Percentiles rank a stretch among this genome's conserved stretches.
Conservation (phyloP, 2,113 vertebrate genomes). For the Thamnophis sirtalis region DNA sequence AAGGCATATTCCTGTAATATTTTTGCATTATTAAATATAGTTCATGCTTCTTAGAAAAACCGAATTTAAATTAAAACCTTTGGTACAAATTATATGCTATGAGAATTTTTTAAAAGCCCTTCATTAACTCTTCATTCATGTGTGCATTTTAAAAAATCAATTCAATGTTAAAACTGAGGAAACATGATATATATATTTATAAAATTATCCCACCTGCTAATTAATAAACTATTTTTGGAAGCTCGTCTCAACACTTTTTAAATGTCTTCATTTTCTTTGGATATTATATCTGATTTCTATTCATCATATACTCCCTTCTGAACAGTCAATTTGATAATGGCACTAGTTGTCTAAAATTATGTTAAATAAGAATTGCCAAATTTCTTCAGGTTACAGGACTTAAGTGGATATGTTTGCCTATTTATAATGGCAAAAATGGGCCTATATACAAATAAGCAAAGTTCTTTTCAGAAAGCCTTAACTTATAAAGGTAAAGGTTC, state of each 20-base stretch:
- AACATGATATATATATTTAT: neutral
- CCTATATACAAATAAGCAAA: neutral
- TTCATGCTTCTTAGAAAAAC: neutral
- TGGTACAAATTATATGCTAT: neutral
- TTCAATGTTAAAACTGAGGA: neutral
- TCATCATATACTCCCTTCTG: neutral
- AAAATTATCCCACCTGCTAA: neutral
- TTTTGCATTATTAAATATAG: neutral
- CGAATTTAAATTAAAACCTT: neutral
- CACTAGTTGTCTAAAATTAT: constrained; percentile 3
- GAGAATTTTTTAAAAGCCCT: neutral
- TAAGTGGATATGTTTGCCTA: neutral
- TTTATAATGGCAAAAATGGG: neutral
- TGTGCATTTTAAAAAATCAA: neutral
- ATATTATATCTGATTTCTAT: neutral
- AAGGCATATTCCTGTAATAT: neutral
- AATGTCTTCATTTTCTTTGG: neutral
- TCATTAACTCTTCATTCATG: neutral
- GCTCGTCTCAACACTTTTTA: neutral
- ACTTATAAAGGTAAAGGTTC: too few species aligned
- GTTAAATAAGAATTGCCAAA: neutral
- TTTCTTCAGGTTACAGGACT: neutral
- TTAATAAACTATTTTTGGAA: constrained; percentile 23
- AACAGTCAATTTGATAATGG: neutral
- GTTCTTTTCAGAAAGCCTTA: neutral